phyloP scores from a whole-genome alignment of 2,888 invertebrate genomes.

The Drosophila borborema region DNA sequence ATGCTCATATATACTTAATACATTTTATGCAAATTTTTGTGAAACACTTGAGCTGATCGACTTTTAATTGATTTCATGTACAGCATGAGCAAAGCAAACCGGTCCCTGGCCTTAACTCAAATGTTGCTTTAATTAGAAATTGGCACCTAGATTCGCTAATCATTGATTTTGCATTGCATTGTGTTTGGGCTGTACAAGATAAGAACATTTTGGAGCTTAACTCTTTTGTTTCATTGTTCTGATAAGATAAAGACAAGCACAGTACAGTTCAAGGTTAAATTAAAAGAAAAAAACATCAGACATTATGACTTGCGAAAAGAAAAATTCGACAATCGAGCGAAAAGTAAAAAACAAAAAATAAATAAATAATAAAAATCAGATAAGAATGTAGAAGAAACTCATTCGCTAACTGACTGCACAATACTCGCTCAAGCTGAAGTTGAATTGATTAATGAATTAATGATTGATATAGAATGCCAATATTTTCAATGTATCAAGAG shows the following conservation, averaged over 20 bases:
- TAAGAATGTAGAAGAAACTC: neutral
- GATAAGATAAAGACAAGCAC: constrained; percentile 66
- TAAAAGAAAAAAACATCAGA: constrained; percentile 25
- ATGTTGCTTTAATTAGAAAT: constrained; percentile 24
- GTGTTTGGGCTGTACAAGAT: constrained; percentile 49
- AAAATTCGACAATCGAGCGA: constrained; percentile 26
- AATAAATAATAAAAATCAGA: neutral
- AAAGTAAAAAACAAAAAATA: constrained; percentile 5
- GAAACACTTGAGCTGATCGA: constrained; percentile 33
- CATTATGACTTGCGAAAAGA: constrained; percentile 55
- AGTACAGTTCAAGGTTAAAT: constrained; percentile 72
- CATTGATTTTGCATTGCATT: constrained; percentile 54
- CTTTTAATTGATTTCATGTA: constrained; percentile 60
- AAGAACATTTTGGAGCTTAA: constrained; percentile 42
- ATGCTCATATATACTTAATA: constrained; percentile 16
- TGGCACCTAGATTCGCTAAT: constrained; percentile 36
- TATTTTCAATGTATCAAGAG: neutral
- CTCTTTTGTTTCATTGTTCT: neutral
- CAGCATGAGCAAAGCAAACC: constrained; percentile 36
- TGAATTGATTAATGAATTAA: neutral
- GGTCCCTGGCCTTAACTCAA: constrained; percentile 47
- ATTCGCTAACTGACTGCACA: neutral
- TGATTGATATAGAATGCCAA: neutral
- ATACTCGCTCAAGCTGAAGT: neutral
- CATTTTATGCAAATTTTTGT: constrained; percentile 61